A percentile compares a stretch with the other conserved stretches of the same genome.
Conservation (phyloP, 2,113 vertebrate species). For the Strix uralensis region DNA sequence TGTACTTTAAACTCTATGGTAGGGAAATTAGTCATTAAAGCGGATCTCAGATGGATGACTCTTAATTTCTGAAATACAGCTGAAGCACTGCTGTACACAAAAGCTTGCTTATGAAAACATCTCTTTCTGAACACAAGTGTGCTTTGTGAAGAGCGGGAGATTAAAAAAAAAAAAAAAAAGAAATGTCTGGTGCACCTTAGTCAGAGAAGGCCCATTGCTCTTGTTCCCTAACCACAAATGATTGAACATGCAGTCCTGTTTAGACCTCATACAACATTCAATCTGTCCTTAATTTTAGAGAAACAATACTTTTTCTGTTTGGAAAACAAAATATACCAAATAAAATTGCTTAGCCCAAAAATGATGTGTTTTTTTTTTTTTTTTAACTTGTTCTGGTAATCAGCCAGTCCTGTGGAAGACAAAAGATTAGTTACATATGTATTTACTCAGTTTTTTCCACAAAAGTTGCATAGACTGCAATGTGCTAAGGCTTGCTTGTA, state of each 20-base stretch:
- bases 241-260: neutral
- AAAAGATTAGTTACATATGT: neutral
- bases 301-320: slow-evolving; percentile 12
- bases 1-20: slow-evolving; percentile 44
- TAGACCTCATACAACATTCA: neutral
- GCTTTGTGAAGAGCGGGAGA: slow-evolving; percentile 8
- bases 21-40: slow-evolving; percentile 68
- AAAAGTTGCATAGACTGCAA: neutral
- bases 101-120: slow-evolving; percentile 1
- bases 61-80: slow-evolving; percentile 53
- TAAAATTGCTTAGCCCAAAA: neutral
- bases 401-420: neutral
- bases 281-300: slow-evolving; percentile 19
- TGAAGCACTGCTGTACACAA: slow-evolving; percentile 8
- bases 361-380: too few relatives aligned
- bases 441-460: neutral
- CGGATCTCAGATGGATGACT: slow-evolving; percentile 29
- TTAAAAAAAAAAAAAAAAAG: neutral
- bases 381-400: neutral
- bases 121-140: neutral
- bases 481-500: neutral
- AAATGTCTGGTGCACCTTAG: neutral
- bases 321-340: neutral
- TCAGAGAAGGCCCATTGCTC: neutral
- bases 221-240: neutral